Conservation (phyloP, 1,140 invertebrate species). For the Lanistes nyassanus region DNA sequence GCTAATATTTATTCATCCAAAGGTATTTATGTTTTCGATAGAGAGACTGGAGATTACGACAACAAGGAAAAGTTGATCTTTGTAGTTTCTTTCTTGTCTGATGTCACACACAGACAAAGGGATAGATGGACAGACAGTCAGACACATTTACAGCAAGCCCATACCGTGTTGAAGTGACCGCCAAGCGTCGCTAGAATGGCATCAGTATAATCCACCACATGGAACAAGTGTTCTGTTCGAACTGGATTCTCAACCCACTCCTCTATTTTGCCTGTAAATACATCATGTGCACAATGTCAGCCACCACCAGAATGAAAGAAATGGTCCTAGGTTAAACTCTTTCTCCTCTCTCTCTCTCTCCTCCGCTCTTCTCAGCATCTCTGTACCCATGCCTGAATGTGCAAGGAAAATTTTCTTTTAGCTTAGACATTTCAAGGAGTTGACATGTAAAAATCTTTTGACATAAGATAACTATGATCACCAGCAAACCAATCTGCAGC, state of each 20-base stretch:
- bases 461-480: not conserved
- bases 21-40: not conserved
- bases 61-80: not conserved
- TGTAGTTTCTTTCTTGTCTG: not conserved
- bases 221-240: conserved; percentile 53
- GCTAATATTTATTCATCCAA: not conserved
- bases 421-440: not conserved
- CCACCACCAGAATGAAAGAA: too few relatives aligned
- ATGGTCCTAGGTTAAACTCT: too few relatives aligned
- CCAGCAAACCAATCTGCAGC: too few relatives aligned
- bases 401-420: not conserved
- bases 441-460: not conserved
- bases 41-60: not conserved
- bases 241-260: conserved; percentile 29
- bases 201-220: conserved; percentile 54
- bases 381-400: too few relatives aligned
- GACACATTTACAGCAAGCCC: too few relatives aligned
- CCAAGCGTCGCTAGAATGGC: conserved; percentile 45
- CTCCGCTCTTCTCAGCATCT: too few relatives aligned
- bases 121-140: too few relatives aligned
- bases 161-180: conserved; percentile 59
- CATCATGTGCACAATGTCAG: too few relatives aligned
- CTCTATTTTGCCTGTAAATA: conserved; percentile 46
- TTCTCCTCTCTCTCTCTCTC: too few relatives aligned
- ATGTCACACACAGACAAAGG: too few relatives aligned